These are phyloP conservation scores for Xiphydria camelus DNA, from an alignment of 2,888 invertebrate genomes.

Conservation along the genomic window DNA sequence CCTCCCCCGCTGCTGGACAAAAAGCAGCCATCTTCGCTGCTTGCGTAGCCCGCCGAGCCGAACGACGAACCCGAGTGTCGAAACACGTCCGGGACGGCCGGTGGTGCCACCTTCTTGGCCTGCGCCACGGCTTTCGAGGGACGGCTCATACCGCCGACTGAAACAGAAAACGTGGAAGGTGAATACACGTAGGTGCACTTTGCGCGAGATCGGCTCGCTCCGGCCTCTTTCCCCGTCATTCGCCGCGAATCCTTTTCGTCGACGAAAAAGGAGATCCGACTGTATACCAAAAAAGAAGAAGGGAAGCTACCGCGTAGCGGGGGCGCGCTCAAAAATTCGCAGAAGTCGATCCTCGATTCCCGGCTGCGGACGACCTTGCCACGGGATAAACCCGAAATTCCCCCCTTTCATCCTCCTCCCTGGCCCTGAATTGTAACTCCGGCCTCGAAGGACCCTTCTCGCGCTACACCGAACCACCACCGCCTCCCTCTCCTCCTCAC, in stretches of 20 bases:
- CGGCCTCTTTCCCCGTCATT: no score
- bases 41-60: conserved; percentile 77
- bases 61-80: conserved; percentile 81
- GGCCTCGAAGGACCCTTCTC: conserved; percentile 84
- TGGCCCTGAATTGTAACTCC: conserved; percentile 84
- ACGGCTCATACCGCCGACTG: conserved; percentile 90
- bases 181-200: no score
- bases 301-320: neutral
- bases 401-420: no score
- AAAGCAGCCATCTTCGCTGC: conserved; percentile 74
- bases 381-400: no score
- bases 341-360: no score
- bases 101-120: conserved; percentile 89
- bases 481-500: neutral
- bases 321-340: no score
- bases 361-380: no score
- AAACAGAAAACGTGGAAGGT: no score
- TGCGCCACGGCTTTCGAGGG: conserved; percentile 80
- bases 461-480: conserved; percentile 74
- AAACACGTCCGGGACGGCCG: conserved; percentile 81
- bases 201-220: no score
- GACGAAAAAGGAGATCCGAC: no score
- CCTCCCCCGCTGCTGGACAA: conserved; percentile 54
- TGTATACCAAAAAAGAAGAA: neutral
- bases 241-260: no score